Base-by-base conservation (phyloP, 2,888 invertebrate genomes). In the Tenthredo mesomela region DNA sequence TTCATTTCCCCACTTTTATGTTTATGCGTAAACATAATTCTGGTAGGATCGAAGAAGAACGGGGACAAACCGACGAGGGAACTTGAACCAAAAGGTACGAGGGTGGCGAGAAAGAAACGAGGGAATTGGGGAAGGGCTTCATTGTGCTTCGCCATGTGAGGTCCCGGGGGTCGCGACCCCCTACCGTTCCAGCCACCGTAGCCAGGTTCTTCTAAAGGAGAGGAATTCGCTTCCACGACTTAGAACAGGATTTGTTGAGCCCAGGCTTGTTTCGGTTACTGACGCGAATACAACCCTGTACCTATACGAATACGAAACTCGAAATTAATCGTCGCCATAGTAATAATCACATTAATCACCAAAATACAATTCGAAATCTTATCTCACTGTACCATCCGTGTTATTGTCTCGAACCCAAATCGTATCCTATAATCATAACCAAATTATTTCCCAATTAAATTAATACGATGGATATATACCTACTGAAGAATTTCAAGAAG, bases 71-170 rank as follows among this genome's bases (percentile, higher is more conserved):
- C 40, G 77, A 33, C 15, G 77, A 33, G 77, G 77, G 77, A 77
- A 77, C 33, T 77, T 50, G 47, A 43, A 77, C 25, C 50, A 25
- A 77, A 77, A 77, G 77, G 77, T 58, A 65, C 37, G 82, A 82
- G 82, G 82, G 61, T 61, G 67, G 82, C 21, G 40, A 82, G 82
- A 61, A 67, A 82, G 65, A 61, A 65, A 43, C 47, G 67, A 67
- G 33, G 70, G 85, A 67, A 54, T 65, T 25, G 85, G 50, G 85
- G 78, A 43, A 86, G 84, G 84, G 86, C 85, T 86, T 89, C 89
- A 91, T 91, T 91, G 90, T 90, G 85, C 84, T 86, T 88, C 89
- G 75, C 89, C 88, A 89, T 90, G 91, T 91, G 91, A 89, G 91
- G 90, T 90, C 91, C 86, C 77, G 86, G 86, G 83, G 84, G 87